phyloP scores from a whole-genome alignment of 2,797 vertebrate genomes.

The Poecilia velifera region DNA sequence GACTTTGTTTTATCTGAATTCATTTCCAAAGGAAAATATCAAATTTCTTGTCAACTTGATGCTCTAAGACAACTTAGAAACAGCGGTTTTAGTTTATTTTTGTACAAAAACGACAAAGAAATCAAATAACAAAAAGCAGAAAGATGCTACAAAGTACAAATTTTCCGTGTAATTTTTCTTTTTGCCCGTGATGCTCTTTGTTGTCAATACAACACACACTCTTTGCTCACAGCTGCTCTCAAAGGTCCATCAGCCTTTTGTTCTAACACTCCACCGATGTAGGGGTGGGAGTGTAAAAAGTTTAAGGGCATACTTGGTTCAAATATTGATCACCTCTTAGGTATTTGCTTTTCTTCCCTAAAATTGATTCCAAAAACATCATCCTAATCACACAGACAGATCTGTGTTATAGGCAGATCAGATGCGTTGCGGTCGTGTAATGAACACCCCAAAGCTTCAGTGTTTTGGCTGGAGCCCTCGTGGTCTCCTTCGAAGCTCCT shows the following conservation, averaged over 20 bases:
- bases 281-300: constrained; percentile 56
- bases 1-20: background rate
- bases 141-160: background rate
- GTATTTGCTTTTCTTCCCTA: constrained; percentile 58
- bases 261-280: constrained; percentile 50
- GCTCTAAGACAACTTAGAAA: constrained; percentile 7
- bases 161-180: constrained; percentile 30
- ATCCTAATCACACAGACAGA: constrained; percentile 61
- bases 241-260: constrained; percentile 57
- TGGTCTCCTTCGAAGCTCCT: constrained; percentile 69
- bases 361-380: constrained; percentile 71
- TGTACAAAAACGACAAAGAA: background rate
- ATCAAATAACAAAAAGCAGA: background rate
- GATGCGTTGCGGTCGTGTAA: constrained; percentile 19
- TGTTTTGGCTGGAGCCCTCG: constrained; percentile 61
- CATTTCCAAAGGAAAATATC: background rate
- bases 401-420: constrained; percentile 64
- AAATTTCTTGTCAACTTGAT: background rate
- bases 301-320: constrained; percentile 67
- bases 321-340: constrained; percentile 74
- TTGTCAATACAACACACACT: constrained; percentile 47
- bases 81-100: background rate
- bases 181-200: constrained; percentile 52
- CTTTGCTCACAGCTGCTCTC: constrained; percentile 57
- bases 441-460: constrained; percentile 58